Base-by-base conservation (phyloP, 92 coral and sea anemone species). In the Porites cylindrica region DNA sequence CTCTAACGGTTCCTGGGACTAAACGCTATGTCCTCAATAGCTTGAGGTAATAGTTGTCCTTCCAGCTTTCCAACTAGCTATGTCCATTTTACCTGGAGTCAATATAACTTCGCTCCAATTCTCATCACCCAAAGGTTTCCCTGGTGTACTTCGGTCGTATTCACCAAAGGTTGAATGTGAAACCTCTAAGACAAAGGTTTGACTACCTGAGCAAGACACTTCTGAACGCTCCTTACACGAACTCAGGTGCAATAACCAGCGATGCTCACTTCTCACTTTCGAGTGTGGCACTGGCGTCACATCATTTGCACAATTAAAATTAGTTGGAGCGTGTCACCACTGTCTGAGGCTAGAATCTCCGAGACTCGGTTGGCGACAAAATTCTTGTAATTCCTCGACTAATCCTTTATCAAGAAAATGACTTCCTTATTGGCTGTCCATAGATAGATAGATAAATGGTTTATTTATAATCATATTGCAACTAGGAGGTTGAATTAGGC, bases 391-490 rank as follows among this genome's bases (percentile, higher is more conserved):
- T 76, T 63, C 59, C 92, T 89, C 0, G 77, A 89, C 59, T 77
- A 81, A 16, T 89, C 92, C 69, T 84, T 82, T 16, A 89, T 84
- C 85, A 82, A 88, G 66, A 56, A 88, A n/a, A 88, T 50, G 17
- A 88, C 82, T 32, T 88, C 82, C 76, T 70, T 67, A 68, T 89
- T 89, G 70, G 87, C 93, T 6, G 92, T 90, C 93, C 91, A 93
- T 23, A 78, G 83, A 24, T 24, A 24, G 26, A 24, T 24, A 24
- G 26, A 24, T 24, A 24, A 1, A 24, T 29, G 2, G 32, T 29
- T 29, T 29, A 29, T 29, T 29, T 29, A 29, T 29, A 2, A 1
- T 29, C 32, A 29, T 3, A 29, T 29, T 29, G 32, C 32, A 29
- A 29, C 32, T 3, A 1, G 32, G 32, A 29, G 32, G 3, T 29